Evolutionary conservation across 2,797 vertebrate genomes (phyloP).

Genomic region (Pseudocheirus occidentalis): DNA sequence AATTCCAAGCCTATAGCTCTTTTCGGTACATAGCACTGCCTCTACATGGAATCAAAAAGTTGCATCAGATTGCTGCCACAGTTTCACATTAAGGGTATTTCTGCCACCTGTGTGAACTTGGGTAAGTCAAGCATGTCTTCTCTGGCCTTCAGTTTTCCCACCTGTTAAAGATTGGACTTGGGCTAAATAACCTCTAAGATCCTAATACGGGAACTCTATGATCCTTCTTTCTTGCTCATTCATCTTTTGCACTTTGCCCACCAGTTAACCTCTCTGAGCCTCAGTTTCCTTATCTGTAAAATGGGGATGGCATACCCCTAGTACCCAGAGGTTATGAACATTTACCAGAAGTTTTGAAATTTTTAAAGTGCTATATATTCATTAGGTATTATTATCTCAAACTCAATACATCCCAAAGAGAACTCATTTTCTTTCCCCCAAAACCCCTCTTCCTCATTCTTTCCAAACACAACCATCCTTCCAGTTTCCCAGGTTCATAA

Average conservation of each 20-base stretch:
- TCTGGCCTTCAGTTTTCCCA: not conserved
- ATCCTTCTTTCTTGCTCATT: not conserved
- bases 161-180: not conserved
- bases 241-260: not conserved
- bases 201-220: not conserved
- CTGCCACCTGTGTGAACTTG: not conserved
- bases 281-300: not conserved
- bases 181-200: not conserved
- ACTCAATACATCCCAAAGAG: not conserved
- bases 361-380: not conserved
- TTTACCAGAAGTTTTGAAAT: not conserved
- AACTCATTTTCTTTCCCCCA: not conserved
- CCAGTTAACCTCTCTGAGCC: not conserved
- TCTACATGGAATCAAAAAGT: not conserved
- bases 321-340: not conserved
- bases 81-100: not conserved
- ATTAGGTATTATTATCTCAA: not conserved
- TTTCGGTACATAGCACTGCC: not conserved
- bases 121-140: not conserved
- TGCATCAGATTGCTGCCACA: not conserved
- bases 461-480: not conserved
- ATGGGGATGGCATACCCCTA: not conserved
- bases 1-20: not conserved
- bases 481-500: not conserved
- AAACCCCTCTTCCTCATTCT: not conserved